These are phyloP conservation scores for Todiramphus chloris DNA, from an alignment of 2,113 vertebrate species.

Conservation along the genomic window DNA sequence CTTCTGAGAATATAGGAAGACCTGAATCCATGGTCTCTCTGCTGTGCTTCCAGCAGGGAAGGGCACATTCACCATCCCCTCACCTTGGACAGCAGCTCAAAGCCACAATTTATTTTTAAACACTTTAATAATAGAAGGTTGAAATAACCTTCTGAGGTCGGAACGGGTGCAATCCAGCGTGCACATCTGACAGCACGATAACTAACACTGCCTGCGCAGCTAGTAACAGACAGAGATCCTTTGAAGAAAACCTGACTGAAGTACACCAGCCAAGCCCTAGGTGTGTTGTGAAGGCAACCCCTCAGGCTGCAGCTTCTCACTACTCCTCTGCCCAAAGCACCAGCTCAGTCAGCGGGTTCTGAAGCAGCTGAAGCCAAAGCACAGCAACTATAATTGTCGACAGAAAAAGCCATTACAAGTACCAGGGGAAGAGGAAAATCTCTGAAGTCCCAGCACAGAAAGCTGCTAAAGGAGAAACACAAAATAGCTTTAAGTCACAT, in stretches of 20 bases:
- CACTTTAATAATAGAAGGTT: constrained; percentile 37
- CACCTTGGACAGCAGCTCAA: constrained; percentile 14
- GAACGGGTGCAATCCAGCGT: not conserved
- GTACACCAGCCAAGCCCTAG: not conserved
- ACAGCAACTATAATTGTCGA: not conserved
- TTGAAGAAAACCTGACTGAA: constrained; percentile 20
- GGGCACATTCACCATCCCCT: not conserved
- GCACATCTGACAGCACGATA: not conserved
- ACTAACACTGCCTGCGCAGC: not conserved
- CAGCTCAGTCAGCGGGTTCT: not conserved
- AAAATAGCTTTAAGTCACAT: not conserved
- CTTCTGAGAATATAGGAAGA: not conserved
- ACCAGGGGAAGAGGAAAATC: not conserved
- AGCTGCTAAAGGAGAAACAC: not conserved
- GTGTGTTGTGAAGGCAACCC: not conserved
- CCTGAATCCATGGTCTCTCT: not conserved
- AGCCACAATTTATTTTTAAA: constrained; percentile 39
- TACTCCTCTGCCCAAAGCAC: not conserved
- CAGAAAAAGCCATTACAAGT: not conserved
- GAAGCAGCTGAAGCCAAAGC: not conserved
- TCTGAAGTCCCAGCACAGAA: not conserved
- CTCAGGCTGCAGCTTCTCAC: not conserved
- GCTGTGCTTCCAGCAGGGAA: not conserved
- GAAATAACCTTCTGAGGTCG: constrained; percentile 26
- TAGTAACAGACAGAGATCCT: not conserved